These are phyloP conservation scores for Chloromyia formosa DNA, from an alignment of 2,888 invertebrate species.

Conservation along the genomic window DNA sequence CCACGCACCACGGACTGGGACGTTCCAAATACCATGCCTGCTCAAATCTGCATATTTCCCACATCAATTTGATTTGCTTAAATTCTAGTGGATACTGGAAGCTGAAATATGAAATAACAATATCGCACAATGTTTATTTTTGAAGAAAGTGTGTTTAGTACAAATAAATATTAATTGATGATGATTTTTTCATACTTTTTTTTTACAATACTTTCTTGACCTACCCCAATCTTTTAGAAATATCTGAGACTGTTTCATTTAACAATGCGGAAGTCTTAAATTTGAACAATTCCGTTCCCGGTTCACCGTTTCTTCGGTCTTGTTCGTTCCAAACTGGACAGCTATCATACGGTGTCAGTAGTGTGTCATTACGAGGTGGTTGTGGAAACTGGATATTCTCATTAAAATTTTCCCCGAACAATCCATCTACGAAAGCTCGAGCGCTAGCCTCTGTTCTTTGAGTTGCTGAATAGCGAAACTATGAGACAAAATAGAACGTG, in stretches of 20 bases:
- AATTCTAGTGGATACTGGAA: conserved; percentile 35
- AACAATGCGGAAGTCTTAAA: conserved; percentile 56
- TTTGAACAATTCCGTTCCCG: conserved; percentile 59
- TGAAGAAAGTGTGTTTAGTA: too few relatives aligned
- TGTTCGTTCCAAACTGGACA: conserved; percentile 71
- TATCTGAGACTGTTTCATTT: conserved; percentile 64
- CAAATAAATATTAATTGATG: neutral
- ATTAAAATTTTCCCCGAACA: conserved; percentile 62
- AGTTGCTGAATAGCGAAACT: conserved; percentile 72
- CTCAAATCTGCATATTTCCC: conserved; percentile 82
- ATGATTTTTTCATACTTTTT: neutral
- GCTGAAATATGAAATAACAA: neutral
- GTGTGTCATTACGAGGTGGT: conserved; percentile 60
- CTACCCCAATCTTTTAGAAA: conserved; percentile 68
- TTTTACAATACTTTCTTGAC: neutral
- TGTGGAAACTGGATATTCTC: conserved; percentile 52
- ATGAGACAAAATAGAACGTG: conserved; percentile 45
- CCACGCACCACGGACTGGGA: conserved; percentile 80
- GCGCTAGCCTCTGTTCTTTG: conserved; percentile 71
- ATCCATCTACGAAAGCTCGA: conserved; percentile 70
- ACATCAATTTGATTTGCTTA: conserved; percentile 66
- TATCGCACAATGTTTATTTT: neutral
- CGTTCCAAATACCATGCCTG: conserved; percentile 78
- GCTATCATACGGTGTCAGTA: conserved; percentile 69
- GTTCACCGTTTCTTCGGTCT: conserved; percentile 65